Conservation (phyloP, 2,797 vertebrate species). For the Chiloscyllium punctatum region DNA sequence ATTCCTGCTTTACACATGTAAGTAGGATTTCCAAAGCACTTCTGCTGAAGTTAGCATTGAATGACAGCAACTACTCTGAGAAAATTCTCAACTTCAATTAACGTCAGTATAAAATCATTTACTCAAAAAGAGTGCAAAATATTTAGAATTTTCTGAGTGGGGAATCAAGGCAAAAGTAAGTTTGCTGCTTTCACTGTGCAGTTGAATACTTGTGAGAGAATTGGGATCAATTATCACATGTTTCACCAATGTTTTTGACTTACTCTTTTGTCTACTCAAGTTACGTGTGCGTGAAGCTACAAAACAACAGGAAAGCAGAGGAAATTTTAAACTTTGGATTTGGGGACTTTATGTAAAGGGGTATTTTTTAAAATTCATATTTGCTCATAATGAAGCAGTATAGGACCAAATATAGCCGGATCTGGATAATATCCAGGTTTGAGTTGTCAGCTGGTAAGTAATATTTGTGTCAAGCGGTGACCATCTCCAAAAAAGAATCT, state of each 20-base stretch:
- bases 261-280: background rate
- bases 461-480: too few relatives aligned
- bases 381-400: background rate
- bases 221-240: background rate
- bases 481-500: too few relatives aligned
- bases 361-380: background rate
- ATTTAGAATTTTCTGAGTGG: background rate
- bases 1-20: background rate
- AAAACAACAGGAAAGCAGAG: background rate
- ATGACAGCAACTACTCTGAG: background rate
- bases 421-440: too few relatives aligned
- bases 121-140: background rate
- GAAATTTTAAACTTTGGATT: background rate
- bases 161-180: background rate
- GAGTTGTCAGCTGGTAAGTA: too few relatives aligned
- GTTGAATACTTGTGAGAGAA: background rate
- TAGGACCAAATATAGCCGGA: too few relatives aligned
- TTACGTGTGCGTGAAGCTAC: background rate
- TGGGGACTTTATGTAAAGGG: background rate
- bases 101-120: background rate
- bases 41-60: background rate
- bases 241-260: background rate
- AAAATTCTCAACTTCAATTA: background rate
- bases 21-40: background rate
- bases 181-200: background rate